Evolutionary conservation across 2,113 vertebrate genomes (phyloP).

Genomic region (Dolichotis patagonum): DNA sequence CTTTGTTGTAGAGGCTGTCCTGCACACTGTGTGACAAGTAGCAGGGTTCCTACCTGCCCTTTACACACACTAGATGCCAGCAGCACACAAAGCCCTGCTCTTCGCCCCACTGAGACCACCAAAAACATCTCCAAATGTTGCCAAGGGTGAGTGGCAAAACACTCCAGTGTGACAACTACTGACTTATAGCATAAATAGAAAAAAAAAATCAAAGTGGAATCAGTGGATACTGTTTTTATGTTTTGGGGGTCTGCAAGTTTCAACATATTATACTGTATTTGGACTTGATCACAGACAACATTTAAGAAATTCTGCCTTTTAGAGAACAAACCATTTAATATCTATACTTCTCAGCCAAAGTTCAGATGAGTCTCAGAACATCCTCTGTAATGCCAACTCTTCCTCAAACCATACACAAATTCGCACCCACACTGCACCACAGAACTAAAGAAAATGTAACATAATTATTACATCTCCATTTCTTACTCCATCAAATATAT

Average conservation of each 20-base stretch:
- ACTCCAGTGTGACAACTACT: constrained; percentile 20
- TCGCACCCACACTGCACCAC: not conserved
- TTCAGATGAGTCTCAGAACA: constrained; percentile 68
- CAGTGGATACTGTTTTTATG: not conserved
- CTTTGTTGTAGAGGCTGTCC: not conserved
- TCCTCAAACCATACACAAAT: constrained; percentile 21
- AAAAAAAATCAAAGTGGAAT: constrained; percentile 44
- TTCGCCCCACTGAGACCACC: not conserved
- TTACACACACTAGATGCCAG: constrained; percentile 59
- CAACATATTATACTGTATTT: constrained; percentile 7
- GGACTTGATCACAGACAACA: constrained; percentile 56
- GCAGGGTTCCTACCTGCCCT: constrained; percentile 37
- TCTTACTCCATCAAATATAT: constrained; percentile 56
- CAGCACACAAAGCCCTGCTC: not conserved
- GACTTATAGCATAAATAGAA: constrained; percentile 13
- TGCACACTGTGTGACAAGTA: not conserved
- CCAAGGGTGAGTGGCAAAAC: not conserved
- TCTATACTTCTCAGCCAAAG: constrained; percentile 57
- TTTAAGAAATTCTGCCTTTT: constrained; percentile 60
- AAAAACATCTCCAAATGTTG: constrained; percentile 49
- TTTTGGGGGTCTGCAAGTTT: constrained; percentile 19
- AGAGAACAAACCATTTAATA: constrained; percentile 59
- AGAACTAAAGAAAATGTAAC: constrained; percentile 56
- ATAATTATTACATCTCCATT: constrained; percentile 45
- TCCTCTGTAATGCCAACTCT: constrained; percentile 49